Evolutionary conservation across 2,888 invertebrate genomes (phyloP), one percentile per base, ranked within the genome.

Genomic region (Rotaria socialis): DNA sequence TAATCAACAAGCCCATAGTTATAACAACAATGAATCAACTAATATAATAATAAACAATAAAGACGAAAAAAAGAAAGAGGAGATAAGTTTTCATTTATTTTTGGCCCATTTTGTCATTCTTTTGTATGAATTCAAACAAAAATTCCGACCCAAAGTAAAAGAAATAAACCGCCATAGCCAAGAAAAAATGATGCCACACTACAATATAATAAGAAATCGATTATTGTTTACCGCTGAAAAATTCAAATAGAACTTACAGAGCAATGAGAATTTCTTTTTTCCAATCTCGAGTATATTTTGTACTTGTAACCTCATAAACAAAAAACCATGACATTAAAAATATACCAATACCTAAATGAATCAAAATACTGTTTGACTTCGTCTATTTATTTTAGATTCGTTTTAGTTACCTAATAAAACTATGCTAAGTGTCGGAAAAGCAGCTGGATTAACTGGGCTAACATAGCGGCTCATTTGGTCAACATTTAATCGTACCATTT

Each of bases 281-380:
- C 60, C 92, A 87, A 88, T 96, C 95, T 89, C 96, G 93, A 1
- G 95, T 95, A 89, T 94, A 93, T 90, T 94, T 96, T 10, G 95
- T 96, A 88, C 92, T 91, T 86, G 92, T 92, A n/a, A 91, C 91
- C 88, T 91, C 91, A 89, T 91, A 92, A 60, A 99, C 97, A 92
- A 98, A 97, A 93, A 99, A 98, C 97, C 97, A 98, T 55, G 97
- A 97, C 85, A 97, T 97, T 92, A 98, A 97, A 92, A 98, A 96
- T 89, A 97, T 94, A 84, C 98, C 99, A 89, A 98, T 96, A 86
- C 95, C 95, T 80, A 16, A 35, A 35, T 1, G 8, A 56, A 24
- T 24, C 24, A 56, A 24, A 56, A 7, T 5, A 16, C 22, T 24
- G 1, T 4, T 50, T 50, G 14, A 56, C 16, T 56, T 24, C 4